Percentiles rank a stretch among this genome's conserved stretches.
Conservation (phyloP, 2,888 invertebrate genomes). For the Theodoxus fluviatilis region DNA sequence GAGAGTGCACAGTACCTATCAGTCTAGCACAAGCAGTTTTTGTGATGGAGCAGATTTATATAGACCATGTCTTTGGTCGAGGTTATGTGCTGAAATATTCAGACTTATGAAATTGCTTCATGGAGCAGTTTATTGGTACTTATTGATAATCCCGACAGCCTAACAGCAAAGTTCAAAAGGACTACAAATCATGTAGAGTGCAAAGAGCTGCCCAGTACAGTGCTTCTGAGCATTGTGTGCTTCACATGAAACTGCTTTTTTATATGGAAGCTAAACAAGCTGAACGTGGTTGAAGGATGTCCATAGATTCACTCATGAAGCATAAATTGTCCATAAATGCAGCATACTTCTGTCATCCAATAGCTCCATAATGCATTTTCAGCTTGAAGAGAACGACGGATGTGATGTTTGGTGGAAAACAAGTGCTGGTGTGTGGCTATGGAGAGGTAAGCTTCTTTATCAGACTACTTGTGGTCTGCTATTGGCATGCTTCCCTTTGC, state of each 20-base stretch:
- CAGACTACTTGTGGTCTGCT: neutral
- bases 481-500: neutral
- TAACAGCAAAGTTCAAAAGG: too few relatives aligned
- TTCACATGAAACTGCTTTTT: neutral
- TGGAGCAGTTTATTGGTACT: too few relatives aligned
- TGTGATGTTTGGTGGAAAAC: constrained; percentile 97
- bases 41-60: too few relatives aligned
- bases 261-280: neutral
- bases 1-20: too few relatives aligned
- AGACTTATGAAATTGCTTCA: too few relatives aligned
- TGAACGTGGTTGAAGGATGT: neutral
- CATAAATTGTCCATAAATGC: too few relatives aligned
- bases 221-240: neutral
- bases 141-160: too few relatives aligned
- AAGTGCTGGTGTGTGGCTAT: constrained; percentile 94
- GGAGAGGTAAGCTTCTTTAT: constrained; percentile 73
- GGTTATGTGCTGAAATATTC: too few relatives aligned
- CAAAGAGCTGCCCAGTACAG: neutral
- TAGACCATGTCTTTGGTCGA: too few relatives aligned
- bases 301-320: neutral
- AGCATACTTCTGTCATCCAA: too few relatives aligned
- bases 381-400: constrained; percentile 89
- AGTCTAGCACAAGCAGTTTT: too few relatives aligned
- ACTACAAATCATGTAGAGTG: neutral
- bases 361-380: too few relatives aligned